Conservation (phyloP, 2,113 vertebrate genomes). For the Apodemus speciosus region DNA sequence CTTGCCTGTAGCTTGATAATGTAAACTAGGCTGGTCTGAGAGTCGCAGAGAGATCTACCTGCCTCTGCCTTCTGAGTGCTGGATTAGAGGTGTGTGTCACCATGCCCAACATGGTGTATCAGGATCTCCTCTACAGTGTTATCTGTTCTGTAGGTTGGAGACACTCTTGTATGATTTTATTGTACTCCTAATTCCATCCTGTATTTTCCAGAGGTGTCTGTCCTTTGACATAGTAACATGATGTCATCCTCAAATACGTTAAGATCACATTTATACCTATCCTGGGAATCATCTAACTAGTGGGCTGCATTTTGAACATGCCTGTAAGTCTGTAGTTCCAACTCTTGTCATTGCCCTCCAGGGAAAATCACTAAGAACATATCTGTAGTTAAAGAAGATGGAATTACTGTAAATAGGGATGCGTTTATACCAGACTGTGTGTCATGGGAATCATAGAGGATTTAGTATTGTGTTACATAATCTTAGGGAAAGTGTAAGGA, state of each 20-base stretch:
- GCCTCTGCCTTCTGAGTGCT: background rate
- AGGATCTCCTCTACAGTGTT: conserved; percentile 4
- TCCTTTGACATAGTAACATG: background rate
- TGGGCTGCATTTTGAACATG: background rate
- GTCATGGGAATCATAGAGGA: background rate
- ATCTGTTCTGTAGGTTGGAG: conserved; percentile 2
- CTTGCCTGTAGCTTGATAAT: background rate
- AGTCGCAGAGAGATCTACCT: background rate
- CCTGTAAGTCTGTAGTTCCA: background rate
- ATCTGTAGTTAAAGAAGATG: conserved; percentile 27
- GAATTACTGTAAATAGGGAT: background rate
- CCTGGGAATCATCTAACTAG: background rate
- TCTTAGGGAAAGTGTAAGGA: conserved; percentile 20
- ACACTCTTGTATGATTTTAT: conserved; percentile 24
- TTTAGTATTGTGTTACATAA: conserved; percentile 31
- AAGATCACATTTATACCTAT: background rate
- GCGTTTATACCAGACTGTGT: conserved; percentile 5
- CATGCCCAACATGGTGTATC: background rate
- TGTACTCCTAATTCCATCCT: conserved; percentile 23
- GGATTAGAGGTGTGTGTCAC: background rate
- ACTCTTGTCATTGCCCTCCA: background rate
- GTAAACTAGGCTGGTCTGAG: background rate
- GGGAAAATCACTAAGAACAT: background rate
- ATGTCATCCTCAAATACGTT: background rate
- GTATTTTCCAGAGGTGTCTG: background rate